phyloP scores from a whole-genome alignment of 2,797 vertebrate species.

The Calcarius lapponicus region DNA sequence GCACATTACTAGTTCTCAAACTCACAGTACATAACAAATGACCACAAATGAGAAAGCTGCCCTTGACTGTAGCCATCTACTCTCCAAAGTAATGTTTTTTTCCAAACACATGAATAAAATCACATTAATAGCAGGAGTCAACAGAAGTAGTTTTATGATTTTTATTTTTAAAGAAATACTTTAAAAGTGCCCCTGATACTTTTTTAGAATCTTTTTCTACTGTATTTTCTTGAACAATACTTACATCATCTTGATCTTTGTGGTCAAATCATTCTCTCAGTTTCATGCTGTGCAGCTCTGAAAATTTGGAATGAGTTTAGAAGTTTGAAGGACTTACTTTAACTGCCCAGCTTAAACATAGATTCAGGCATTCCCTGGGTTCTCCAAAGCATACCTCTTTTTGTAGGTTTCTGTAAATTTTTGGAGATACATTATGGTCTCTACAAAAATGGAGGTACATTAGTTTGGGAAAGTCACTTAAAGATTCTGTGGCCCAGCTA shows the following conservation, averaged over 20 bases:
- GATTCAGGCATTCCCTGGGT: background rate
- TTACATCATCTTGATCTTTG: constrained; percentile 52
- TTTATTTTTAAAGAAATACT: constrained; percentile 50
- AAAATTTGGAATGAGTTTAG: constrained; percentile 40
- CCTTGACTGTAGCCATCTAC: background rate
- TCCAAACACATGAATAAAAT: constrained; percentile 5
- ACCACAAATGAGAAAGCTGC: constrained; percentile 18
- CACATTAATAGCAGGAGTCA: constrained; percentile 40
- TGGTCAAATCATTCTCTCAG: constrained; percentile 33
- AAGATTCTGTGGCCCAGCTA: background rate
- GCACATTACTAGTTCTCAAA: background rate
- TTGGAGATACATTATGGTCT: background rate
- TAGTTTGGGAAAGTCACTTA: background rate
- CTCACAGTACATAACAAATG: background rate
- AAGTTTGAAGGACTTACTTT: constrained; percentile 40
- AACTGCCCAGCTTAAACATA: background rate
- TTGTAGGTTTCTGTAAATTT: background rate
- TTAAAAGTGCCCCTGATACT: constrained; percentile 38
- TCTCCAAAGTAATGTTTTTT: constrained; percentile 45
- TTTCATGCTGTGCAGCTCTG: constrained; percentile 52
- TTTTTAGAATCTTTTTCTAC: constrained; percentile 50
- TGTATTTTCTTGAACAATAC: constrained; percentile 62
- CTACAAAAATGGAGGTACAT: background rate
- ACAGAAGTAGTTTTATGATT: constrained; percentile 24
- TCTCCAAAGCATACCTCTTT: background rate